Conservation (phyloP, 2,797 vertebrate genomes). For the Selene dorsalis region DNA sequence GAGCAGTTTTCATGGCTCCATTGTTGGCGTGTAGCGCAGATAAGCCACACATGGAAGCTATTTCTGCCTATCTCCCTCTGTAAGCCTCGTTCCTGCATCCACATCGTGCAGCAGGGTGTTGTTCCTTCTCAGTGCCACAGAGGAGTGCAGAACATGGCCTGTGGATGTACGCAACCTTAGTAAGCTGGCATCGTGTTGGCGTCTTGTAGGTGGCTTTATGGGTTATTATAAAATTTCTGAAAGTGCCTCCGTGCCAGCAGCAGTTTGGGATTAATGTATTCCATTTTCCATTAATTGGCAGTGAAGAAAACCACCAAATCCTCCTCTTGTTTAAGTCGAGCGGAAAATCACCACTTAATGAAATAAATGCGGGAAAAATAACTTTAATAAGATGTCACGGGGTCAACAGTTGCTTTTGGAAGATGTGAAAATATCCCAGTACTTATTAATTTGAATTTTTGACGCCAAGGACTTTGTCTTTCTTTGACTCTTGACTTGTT, state of each 20-base stretch:
- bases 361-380: conserved; percentile 36
- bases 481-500: conserved; percentile 23
- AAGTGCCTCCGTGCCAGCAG: conserved; percentile 11
- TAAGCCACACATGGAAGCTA: conserved; percentile 69
- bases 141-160: conserved; percentile 16
- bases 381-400: conserved; percentile 11
- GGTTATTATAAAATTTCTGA: conserved; percentile 10
- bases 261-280: conserved; percentile 9
- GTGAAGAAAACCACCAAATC: conserved; percentile 11
- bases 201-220: background rate
- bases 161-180: conserved; percentile 4
- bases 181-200: conserved; percentile 12
- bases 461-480: conserved; percentile 25
- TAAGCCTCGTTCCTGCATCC: conserved; percentile 33
- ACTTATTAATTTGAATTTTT: background rate
- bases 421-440: conserved; percentile 31
- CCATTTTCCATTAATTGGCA: conserved; percentile 4
- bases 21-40: conserved; percentile 55
- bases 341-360: conserved; percentile 29
- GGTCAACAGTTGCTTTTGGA: conserved; percentile 33
- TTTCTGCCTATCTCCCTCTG: conserved; percentile 47
- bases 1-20: conserved; percentile 35
- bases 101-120: conserved; percentile 38
- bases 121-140: conserved; percentile 46
- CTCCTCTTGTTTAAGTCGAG: background rate